These are phyloP conservation scores for Drosophila lini DNA, from an alignment of 1,140 invertebrate species.

Conservation along the genomic window DNA sequence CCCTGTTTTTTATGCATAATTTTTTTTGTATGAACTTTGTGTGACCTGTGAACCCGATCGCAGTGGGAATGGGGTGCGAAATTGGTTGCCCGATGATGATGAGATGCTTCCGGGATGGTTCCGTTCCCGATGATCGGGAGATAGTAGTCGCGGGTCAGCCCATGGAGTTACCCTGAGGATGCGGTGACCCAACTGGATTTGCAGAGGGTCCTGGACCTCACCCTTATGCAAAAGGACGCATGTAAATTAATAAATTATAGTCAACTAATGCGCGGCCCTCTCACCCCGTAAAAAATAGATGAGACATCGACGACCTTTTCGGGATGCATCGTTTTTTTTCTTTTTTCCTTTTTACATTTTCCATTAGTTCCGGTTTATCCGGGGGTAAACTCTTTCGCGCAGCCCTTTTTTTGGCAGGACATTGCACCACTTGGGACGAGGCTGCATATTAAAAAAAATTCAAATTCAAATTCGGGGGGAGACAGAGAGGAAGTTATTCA, in stretches of 20 bases:
- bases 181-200: conserved; percentile 55
- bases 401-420: conserved; percentile 62
- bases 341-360: conserved; percentile 28
- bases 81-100: conserved; percentile 36
- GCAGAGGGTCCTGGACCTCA: conserved; percentile 1
- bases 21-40: conserved; percentile 5
- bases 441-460: conserved; percentile 67
- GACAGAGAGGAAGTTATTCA: conserved; percentile 66
- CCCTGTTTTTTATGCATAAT: conserved; percentile 29
- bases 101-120: conserved; percentile 15
- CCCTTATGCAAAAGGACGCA: conserved; percentile 71
- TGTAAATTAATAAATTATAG: conserved; percentile 83
- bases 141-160: conserved; percentile 59
- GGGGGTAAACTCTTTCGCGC: conserved; percentile 73
- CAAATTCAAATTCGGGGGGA: conserved; percentile 7
- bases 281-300: conserved; percentile 65
- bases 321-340: conserved; percentile 55
- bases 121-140: conserved; percentile 18
- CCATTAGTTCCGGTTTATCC: conserved; percentile 78
- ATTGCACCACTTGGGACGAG: conserved; percentile 73
- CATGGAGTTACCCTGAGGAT: conserved; percentile 77
- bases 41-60: conserved; percentile 58
- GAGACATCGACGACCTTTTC: conserved; percentile 2
- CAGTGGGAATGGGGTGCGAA: conserved; percentile 60
- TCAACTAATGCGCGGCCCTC: conserved; percentile 69